Conservation (phyloP, 2,888 invertebrate species). For the Rhabditoides inermis region DNA sequence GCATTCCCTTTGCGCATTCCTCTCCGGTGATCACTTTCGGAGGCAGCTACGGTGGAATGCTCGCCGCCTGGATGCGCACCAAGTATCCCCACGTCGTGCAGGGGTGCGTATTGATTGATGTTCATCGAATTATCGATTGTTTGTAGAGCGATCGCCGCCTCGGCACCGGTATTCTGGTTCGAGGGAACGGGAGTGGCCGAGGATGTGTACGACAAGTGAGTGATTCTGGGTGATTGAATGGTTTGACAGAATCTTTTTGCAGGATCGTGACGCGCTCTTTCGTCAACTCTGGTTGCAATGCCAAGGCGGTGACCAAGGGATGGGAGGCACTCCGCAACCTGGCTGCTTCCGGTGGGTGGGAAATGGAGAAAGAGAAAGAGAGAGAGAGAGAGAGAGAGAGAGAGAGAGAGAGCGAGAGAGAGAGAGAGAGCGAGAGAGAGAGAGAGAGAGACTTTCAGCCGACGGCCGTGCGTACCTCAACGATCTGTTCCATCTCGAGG, state of each 20-base stretch:
- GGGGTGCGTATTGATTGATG: too few species aligned
- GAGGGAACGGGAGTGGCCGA: conserved; percentile 26
- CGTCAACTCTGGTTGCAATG: conserved; percentile 56
- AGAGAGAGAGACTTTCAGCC: conserved; percentile 56
- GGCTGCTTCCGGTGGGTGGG: conserved; percentile 59
- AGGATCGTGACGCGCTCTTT: conserved; percentile 72
- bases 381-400: too few species aligned
- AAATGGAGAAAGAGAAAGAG: too few species aligned
- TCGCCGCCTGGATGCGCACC: conserved; percentile 85
- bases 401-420: too few species aligned
- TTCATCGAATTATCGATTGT: too few species aligned
- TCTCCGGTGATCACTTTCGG: conserved; percentile 75
- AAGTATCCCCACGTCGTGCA: conserved; percentile 75
- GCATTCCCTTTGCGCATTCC: conserved; percentile 47
- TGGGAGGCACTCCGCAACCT: conserved; percentile 67
- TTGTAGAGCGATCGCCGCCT: conserved; percentile 79
- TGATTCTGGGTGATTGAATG: conserved; percentile 2
- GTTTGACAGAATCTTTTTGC: conserved; percentile 2
- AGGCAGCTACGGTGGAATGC: conserved; percentile 94
- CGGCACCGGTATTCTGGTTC: conserved; percentile 66
- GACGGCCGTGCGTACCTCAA: conserved; percentile 68
- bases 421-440: too few species aligned
- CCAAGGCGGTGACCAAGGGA: conserved; percentile 66
- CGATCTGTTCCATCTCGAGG: conserved; percentile 69
- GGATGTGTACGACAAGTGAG: conserved; percentile 53